Conservation (phyloP, 2,888 invertebrate genomes). For the Papilio gigon region DNA sequence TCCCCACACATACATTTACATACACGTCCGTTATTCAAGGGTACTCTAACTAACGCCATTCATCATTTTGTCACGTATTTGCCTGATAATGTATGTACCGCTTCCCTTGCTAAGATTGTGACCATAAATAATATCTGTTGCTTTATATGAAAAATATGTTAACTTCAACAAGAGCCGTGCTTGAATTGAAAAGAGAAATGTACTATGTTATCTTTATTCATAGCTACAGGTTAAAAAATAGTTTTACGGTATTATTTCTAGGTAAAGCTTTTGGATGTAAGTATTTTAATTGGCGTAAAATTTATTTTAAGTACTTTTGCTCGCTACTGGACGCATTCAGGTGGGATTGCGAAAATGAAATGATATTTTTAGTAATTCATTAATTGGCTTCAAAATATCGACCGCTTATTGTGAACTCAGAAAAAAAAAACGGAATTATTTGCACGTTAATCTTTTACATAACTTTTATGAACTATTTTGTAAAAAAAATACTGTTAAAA, state of each 20-base stretch:
- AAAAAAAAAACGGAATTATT: too few relatives aligned
- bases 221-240: neutral
- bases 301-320: neutral
- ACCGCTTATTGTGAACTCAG: too few relatives aligned
- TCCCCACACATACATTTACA: slow-evolving; percentile 15
- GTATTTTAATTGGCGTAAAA: neutral
- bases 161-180: too few relatives aligned
- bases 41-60: slow-evolving; percentile 9
- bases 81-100: neutral
- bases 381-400: too few relatives aligned
- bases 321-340: neutral
- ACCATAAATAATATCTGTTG: neutral
- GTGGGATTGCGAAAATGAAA: neutral
- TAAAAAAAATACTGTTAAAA: too few relatives aligned
- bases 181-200: neutral
- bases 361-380: too few relatives aligned
- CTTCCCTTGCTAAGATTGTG: slow-evolving; percentile 1
- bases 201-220: too few relatives aligned
- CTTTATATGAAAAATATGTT: neutral
- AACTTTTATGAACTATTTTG: too few relatives aligned
- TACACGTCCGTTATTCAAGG: slow-evolving; percentile 16
- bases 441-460: too few relatives aligned
- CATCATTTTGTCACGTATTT: slow-evolving; percentile 23
- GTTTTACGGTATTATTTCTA: neutral
- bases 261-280: neutral